A percentile compares a stretch with the other conserved stretches of the same genome.
Conservation (phyloP, 2,888 invertebrate species). For the Parnassius glacialis region DNA sequence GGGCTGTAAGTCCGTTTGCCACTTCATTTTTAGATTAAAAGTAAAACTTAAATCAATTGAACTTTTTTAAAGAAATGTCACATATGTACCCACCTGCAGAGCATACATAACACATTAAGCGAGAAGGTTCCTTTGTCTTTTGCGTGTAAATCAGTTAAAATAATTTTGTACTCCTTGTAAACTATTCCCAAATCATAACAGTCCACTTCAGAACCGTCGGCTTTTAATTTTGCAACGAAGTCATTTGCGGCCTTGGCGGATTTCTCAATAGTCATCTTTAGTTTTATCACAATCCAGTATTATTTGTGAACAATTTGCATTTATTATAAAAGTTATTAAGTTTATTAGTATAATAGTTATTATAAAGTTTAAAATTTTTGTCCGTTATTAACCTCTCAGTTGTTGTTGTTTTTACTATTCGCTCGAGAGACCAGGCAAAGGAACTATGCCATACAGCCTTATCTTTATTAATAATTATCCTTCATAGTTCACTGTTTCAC, state of each 20-base stretch:
- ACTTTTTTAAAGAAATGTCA: no score
- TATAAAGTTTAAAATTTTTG: constrained; percentile 19
- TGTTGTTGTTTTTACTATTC: no score
- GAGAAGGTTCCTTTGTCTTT: constrained; percentile 57
- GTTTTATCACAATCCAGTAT: not conserved
- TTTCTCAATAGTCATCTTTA: constrained; percentile 21
- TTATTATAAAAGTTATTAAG: not conserved
- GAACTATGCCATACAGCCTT: no score
- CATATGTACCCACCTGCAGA: constrained; percentile 58
- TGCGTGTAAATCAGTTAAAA: constrained; percentile 44
- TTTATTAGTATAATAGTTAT: not conserved
- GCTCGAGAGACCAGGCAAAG: no score
- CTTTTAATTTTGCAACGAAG: constrained; percentile 59
- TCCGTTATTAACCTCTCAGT: constrained; percentile 6
- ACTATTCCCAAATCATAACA: constrained; percentile 45
- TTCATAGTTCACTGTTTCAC: no score
- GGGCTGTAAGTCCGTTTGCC: no score
- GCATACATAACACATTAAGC: constrained; percentile 61
- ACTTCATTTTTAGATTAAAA: no score
- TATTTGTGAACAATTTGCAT: constrained; percentile 3
- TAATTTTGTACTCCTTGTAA: constrained; percentile 45
- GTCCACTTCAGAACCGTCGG: constrained; percentile 49
- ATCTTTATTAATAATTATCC: no score
- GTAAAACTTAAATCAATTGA: no score
- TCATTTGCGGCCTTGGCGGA: constrained; percentile 55